These are phyloP conservation scores for Climacteris rufus DNA, from an alignment of 2,113 vertebrate species.

Conservation along the genomic window DNA sequence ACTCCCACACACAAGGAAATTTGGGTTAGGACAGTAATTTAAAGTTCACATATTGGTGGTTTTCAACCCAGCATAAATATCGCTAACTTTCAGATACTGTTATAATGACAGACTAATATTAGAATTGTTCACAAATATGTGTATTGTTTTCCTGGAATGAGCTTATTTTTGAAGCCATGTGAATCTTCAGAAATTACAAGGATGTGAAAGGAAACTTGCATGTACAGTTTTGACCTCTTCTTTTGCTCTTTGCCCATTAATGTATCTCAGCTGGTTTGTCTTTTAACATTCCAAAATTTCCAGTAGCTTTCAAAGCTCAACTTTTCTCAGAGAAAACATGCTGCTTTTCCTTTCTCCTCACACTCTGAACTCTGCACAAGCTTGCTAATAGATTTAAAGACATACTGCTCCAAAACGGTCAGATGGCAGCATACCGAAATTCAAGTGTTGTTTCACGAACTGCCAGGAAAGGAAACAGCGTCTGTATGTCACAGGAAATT, in stretches of 20 bases:
- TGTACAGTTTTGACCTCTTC: conserved; percentile 1
- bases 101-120: neutral
- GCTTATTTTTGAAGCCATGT: neutral
- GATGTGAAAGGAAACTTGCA: neutral
- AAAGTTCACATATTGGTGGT: neutral
- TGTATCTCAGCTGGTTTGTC: neutral
- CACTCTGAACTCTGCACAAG: neutral
- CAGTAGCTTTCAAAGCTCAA: neutral
- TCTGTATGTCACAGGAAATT: neutral
- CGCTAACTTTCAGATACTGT: neutral
- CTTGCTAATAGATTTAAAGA: neutral
- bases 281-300: neutral
- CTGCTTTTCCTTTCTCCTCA: neutral
- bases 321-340: neutral
- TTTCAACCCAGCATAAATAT: neutral
- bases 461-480: neutral
- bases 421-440: neutral
- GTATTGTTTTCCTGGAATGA: neutral
- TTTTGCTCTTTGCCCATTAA: neutral
- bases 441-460: neutral
- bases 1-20: neutral
- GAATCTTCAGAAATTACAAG: neutral
- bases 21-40: neutral
- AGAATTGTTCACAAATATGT: neutral
- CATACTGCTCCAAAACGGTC: neutral